Conservation (phyloP, 2,888 invertebrate genomes). For the Sericinus montela region DNA sequence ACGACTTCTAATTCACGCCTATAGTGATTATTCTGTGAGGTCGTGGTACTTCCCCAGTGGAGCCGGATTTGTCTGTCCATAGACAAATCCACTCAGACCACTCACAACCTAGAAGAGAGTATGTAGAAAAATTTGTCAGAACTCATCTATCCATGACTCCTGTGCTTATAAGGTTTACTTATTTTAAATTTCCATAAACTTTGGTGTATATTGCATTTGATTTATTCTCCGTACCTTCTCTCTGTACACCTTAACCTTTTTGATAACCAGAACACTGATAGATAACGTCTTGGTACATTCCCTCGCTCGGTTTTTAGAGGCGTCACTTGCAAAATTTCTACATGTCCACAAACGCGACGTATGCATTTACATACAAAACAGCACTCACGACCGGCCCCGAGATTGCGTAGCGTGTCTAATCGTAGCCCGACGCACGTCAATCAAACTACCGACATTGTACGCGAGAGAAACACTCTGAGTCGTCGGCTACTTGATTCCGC, state of each 20-base stretch:
- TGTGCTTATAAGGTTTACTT: no score
- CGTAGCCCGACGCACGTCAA: conserved; percentile 53
- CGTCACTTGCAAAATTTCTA: conserved; percentile 42
- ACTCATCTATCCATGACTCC: no score
- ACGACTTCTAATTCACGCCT: no score
- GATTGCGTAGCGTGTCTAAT: conserved; percentile 72
- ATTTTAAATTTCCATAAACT: no score
- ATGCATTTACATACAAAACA: conserved; percentile 72
- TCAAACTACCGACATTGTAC: conserved; percentile 49
- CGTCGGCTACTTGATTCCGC: conserved; percentile 45
- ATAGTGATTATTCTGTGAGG: no score
- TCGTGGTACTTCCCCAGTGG: no score
- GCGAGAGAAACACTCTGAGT: conserved; percentile 46
- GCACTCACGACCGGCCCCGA: conserved; percentile 52
- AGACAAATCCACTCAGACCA: no score
- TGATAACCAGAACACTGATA: neutral
- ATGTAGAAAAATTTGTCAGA: no score
- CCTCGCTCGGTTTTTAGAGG: conserved; percentile 40
- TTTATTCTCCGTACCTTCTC: no score
- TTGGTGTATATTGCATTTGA: no score
- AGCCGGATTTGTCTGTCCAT: no score
- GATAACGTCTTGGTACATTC: conserved; percentile 6
- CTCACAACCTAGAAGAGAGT: no score
- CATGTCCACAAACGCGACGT: conserved; percentile 44
- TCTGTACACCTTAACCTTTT: neutral